A percentile compares a stretch with the other conserved stretches of the same genome.
Conservation (phyloP, 2,113 vertebrate genomes). For the Oceanites oceanicus region DNA sequence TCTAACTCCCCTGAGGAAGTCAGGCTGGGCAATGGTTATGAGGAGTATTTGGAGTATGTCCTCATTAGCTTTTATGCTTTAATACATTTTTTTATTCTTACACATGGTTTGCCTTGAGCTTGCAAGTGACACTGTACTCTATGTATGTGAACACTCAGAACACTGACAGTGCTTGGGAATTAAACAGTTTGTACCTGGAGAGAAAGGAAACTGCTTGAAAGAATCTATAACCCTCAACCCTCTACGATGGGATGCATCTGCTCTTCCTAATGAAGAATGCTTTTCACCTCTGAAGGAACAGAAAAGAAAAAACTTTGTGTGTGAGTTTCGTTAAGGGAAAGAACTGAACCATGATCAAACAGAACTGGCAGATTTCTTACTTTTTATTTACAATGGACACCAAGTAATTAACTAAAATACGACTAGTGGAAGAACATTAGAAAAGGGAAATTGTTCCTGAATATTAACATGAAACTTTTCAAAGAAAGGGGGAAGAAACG, state of each 20-base stretch:
- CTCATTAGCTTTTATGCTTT: constrained; percentile 5
- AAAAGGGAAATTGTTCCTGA: background rate
- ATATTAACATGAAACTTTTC: background rate
- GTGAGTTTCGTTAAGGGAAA: background rate
- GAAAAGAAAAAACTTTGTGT: background rate
- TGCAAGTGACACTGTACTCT: background rate
- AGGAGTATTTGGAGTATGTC: background rate
- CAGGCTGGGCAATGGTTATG: background rate
- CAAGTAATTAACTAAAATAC: background rate
- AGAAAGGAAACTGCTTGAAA: background rate
- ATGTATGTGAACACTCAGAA: background rate
- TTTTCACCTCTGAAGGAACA: background rate
- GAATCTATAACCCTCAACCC: background rate
- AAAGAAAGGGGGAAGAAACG: background rate
- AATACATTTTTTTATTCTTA: constrained; percentile 1
- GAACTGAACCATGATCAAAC: background rate
- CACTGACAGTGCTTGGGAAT: background rate
- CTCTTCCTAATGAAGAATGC: background rate
- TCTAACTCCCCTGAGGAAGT: background rate
- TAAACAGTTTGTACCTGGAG: background rate
- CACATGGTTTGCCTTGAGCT: background rate
- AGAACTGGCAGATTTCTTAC: background rate
- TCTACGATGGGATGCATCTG: background rate
- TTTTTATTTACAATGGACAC: constrained; percentile 6
- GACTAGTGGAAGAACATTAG: background rate